These are phyloP conservation scores for Lydus trimaculatus DNA, from an alignment of 2,888 invertebrate species.

Conservation along the genomic window DNA sequence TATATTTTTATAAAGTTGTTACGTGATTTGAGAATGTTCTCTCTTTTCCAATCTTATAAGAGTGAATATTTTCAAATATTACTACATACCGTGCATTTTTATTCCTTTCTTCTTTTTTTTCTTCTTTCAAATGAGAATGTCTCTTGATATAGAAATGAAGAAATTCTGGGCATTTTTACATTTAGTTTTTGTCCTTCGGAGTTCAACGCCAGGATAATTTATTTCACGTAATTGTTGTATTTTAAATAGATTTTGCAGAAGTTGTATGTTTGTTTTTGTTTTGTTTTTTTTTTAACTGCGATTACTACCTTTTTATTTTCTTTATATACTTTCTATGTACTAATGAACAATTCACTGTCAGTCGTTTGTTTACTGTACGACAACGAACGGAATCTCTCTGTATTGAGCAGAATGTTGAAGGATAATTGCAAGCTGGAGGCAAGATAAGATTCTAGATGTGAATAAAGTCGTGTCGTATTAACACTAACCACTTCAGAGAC, in stretches of 20 bases:
- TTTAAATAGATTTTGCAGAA: background rate
- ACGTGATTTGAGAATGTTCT: background rate
- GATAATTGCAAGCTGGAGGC: conserved; percentile 3
- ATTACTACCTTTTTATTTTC: background rate
- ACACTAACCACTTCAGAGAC: background rate
- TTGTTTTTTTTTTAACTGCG: too few relatives aligned
- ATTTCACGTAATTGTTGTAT: background rate
- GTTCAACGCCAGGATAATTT: background rate
- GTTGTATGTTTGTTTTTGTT: background rate
- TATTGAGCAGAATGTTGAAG: background rate
- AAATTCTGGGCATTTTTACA: background rate
- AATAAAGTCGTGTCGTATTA: background rate
- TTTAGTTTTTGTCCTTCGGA: background rate
- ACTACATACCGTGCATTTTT: background rate
- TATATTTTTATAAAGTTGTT: background rate
- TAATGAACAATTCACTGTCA: background rate
- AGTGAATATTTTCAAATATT: conserved; percentile 2
- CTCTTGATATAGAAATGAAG: background rate
- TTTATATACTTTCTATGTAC: background rate
- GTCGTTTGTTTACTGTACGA: background rate
- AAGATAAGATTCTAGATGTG: background rate
- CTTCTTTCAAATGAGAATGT: background rate
- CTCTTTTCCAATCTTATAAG: background rate
- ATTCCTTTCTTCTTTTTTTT: background rate
- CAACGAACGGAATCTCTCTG: conserved; percentile 1